Conservation (phyloP, 2,888 invertebrate species). For the Pherbina coryleti region DNA sequence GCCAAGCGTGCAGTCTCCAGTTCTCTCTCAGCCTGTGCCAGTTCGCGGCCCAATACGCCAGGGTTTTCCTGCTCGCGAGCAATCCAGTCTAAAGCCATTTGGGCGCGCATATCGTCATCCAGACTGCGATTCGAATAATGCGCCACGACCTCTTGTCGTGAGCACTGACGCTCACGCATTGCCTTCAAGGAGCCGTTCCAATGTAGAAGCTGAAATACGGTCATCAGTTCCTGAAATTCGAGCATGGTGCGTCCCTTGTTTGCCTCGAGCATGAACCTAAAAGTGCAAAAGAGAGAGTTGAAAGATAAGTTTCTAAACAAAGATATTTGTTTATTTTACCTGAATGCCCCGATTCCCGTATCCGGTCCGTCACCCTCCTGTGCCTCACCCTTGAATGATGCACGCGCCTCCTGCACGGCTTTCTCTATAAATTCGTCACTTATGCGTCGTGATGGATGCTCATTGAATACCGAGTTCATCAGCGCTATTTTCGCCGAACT, state of each 20-base stretch:
- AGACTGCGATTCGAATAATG: constrained; percentile 93
- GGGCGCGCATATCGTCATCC: constrained; percentile 95
- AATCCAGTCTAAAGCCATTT: constrained; percentile 97
- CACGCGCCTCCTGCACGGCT: constrained; percentile 91
- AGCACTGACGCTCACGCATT: constrained; percentile 95
- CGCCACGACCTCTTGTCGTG: constrained; percentile 91
- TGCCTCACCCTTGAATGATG: constrained; percentile 80
- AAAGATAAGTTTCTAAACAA: neutral
- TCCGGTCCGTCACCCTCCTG: constrained; percentile 77
- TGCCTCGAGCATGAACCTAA: constrained; percentile 80
- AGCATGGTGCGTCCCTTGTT: constrained; percentile 95
- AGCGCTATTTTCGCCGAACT: constrained; percentile 96
- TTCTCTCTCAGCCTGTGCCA: constrained; percentile 88
- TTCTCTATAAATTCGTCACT: constrained; percentile 95
- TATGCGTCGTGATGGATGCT: constrained; percentile 92
- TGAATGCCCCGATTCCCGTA: constrained; percentile 80
- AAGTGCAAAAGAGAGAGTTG: neutral
- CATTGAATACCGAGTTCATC: constrained; percentile 97
- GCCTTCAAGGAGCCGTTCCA: constrained; percentile 98
- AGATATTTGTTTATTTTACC: constrained; percentile 63
- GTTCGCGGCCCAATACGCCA: constrained; percentile 83
- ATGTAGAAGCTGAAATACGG: constrained; percentile 95
- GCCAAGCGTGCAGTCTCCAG: constrained; percentile 87
- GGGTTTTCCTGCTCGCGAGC: constrained; percentile 82
- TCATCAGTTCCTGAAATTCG: constrained; percentile 97